Conservation (phyloP, 1,140 invertebrate genomes). For the Eriosoma lanigerum region DNA sequence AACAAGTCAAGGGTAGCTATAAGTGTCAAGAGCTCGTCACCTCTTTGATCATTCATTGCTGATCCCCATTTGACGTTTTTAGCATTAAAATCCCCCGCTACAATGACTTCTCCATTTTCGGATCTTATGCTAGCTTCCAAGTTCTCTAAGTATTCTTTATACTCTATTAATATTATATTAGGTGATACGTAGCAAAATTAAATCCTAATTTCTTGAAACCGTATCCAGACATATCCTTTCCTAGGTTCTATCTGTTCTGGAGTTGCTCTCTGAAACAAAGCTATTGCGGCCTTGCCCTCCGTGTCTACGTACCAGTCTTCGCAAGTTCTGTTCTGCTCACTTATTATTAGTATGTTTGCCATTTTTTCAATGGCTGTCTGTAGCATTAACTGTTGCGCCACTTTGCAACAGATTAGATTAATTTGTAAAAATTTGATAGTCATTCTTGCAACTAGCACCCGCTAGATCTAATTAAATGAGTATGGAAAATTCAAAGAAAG, state of each 20-base stretch:
- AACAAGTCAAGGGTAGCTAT: not conserved
- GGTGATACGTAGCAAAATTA: constrained; percentile 30
- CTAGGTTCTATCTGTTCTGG: not conserved
- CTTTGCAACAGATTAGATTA: too few relatives aligned
- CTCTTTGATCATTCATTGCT: not conserved
- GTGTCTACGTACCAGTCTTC: too few relatives aligned
- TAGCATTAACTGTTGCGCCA: too few relatives aligned
- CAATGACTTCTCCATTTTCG: not conserved
- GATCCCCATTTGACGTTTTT: constrained; percentile 9
- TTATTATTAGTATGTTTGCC: too few relatives aligned
- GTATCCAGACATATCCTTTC: not conserved
- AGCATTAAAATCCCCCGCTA: constrained; percentile 40
- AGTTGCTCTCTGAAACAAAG: too few relatives aligned
- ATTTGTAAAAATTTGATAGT: too few relatives aligned
- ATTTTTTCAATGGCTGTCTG: too few relatives aligned
- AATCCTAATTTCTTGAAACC: not conserved
- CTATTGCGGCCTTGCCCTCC: too few relatives aligned
- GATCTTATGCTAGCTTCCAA: not conserved
- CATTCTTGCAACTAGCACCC: too few relatives aligned
- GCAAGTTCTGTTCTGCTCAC: too few relatives aligned
- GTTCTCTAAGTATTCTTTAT: not conserved
- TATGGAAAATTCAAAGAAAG: too few relatives aligned
- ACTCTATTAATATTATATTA: not conserved
- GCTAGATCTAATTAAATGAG: too few relatives aligned
- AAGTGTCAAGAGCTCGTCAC: not conserved